Evolutionary conservation across 2,113 vertebrate species (phyloP).

Genomic region (Mustela lutreola): DNA sequence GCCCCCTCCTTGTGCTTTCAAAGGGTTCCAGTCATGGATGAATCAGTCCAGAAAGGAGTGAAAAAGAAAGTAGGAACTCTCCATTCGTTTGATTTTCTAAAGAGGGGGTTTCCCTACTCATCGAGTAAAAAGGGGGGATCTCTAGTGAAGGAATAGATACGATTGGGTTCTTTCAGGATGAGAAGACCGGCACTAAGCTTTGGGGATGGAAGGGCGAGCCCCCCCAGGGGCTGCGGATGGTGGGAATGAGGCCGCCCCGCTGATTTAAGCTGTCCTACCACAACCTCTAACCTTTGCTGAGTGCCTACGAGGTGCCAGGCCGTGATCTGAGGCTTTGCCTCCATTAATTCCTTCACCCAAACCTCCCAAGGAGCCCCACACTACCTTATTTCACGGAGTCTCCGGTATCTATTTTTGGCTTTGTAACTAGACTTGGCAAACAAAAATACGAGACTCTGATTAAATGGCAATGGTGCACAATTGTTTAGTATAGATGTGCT

Average conservation of each 20-base stretch:
- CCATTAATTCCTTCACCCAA: too few relatives aligned
- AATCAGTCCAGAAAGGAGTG: background rate
- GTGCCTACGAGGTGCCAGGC: background rate
- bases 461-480: background rate
- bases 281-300: too few relatives aligned
- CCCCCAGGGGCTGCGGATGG: background rate
- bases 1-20: fast-evolving
- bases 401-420: background rate
- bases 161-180: background rate
- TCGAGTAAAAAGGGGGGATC: background rate
- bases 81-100: background rate
- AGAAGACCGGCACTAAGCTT: background rate
- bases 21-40: background rate
- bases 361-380: background rate
- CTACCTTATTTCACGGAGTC: background rate
- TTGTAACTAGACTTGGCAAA: background rate
- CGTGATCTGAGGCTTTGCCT: background rate
- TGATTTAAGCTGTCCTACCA: fast-evolving
- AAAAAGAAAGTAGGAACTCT: background rate
- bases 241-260: background rate
- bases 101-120: background rate
- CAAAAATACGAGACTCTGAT: background rate
- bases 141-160: background rate
- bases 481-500: background rate
- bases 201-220: too few relatives aligned